Conservation (phyloP, 1,140 invertebrate species). For the Zaprionus camerounensis region DNA sequence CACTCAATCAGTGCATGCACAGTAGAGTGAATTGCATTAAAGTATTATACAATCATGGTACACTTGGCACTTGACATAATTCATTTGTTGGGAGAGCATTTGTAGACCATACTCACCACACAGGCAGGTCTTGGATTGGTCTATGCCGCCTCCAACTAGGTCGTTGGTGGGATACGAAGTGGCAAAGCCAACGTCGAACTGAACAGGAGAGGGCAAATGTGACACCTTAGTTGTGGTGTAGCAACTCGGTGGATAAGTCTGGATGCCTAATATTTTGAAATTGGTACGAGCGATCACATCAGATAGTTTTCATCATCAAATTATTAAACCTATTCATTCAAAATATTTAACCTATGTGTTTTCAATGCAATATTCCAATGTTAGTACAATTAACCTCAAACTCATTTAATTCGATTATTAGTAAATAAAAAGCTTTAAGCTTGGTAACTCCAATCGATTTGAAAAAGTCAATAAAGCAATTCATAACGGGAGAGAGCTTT, state of each 20-base stretch:
- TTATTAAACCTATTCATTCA: too few species aligned
- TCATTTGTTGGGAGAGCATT: neutral
- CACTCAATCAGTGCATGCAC: neutral
- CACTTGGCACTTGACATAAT: neutral
- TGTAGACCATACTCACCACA: slow-evolving; percentile 44
- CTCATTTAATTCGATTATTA: too few species aligned
- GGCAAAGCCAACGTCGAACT: neutral
- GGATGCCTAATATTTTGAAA: neutral
- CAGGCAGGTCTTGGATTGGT: slow-evolving; percentile 28
- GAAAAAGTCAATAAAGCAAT: too few species aligned
- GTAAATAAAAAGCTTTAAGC: neutral
- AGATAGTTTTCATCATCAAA: too few species aligned
- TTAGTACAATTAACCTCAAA: neutral
- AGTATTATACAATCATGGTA: neutral
- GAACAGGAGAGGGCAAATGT: neutral
- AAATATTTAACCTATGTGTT: neutral
- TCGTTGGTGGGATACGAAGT: slow-evolving; percentile 17
- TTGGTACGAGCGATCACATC: neutral
- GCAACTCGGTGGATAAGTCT: neutral
- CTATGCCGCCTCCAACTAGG: slow-evolving; percentile 4
- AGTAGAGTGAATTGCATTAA: neutral
- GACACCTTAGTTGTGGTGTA: neutral
- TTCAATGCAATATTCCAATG: neutral
- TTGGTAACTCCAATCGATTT: neutral
- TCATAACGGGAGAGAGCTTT: too few species aligned